phyloP scores from a whole-genome alignment of 35 echinoderm and acorn worm species.

The Strongylocentrotus purpuratus region DNA sequence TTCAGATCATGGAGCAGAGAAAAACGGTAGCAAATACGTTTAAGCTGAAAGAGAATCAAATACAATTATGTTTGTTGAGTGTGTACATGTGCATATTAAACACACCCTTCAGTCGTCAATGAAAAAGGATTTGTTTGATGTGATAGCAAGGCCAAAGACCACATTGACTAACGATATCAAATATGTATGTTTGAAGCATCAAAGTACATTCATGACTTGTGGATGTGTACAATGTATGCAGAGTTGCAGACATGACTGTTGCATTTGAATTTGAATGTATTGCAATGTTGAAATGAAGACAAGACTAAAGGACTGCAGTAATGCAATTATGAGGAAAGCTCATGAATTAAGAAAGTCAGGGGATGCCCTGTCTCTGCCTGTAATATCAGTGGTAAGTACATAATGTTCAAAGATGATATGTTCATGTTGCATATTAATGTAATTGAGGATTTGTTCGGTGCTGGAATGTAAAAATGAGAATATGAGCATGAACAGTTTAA shows the following conservation, averaged over 20 bases:
- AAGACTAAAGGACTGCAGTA: neutral
- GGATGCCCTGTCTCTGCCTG: constrained; percentile 32
- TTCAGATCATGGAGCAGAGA: neutral
- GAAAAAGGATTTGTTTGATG: neutral
- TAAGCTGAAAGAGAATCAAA: neutral
- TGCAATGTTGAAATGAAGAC: neutral
- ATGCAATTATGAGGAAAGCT: neutral
- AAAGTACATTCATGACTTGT: neutral
- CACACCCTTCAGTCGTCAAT: neutral
- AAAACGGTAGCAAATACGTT: neutral
- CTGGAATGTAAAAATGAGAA: too few relatives aligned
- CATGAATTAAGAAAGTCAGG: neutral
- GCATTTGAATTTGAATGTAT: neutral
- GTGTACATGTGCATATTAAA: neutral
- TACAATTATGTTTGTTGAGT: neutral
- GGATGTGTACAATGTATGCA: neutral
- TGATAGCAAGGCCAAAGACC: neutral
- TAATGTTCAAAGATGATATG: neutral
- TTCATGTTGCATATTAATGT: too few relatives aligned
- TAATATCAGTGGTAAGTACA: constrained; percentile 31
- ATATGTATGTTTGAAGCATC: neutral
- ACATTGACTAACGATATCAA: neutral
- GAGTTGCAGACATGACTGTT: neutral
- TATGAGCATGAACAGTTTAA: neutral
- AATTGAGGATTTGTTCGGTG: too few relatives aligned